Evolutionary conservation across 2,797 vertebrate genomes (phyloP), one percentile per base, ranked within the genome.

Genomic region (Pangasius macronema): DNA sequence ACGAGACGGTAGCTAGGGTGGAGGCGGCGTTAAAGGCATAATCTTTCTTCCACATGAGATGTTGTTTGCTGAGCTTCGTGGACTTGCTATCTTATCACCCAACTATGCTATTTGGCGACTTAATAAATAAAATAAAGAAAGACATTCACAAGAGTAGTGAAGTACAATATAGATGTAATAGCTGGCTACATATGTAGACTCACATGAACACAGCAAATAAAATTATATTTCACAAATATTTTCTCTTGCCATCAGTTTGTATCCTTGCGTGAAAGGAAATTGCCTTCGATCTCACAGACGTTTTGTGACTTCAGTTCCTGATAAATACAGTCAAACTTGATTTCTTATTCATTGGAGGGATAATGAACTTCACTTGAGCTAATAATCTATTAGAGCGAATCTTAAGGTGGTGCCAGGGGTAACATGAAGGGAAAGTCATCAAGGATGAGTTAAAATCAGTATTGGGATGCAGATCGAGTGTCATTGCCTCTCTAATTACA

Each of bases 361-460:
- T 81, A 59, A 61, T 81, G 36, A 55, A 82, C 10, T 46, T 63
- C 59, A n/a, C 39, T 63, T 7, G 8, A 82, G 80, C 80, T 82
- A 65, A 82, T 65, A 63, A 82, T 65, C 80, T 49, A 10, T 82
- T 65, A 59, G 10, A 39, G 36, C 0, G 39, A 82, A 24, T 63
- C 5, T 36, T 36, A 16, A 36, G 59, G 49, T 10, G 57, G 57
- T n/a, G 14, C 57, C 59, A 80, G 57, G 39, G 39, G 80, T 82
- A 53, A 83, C 68, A 53, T 33, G 10, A 68, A 53, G 63, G 57
- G 53, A 53, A 68, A 24, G 82, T 51, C 63, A 33, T 83, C 20
- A 67, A 53, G 49, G 16, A 55, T 51, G n/a, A 70, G 49, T 33
- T 67, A 10, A 46, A 10, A 55, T 24, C 63, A 70, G 82, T 67